These are phyloP conservation scores for Drosophila seguyi DNA, from an alignment of 1,140 invertebrate genomes.

Conservation along the genomic window DNA sequence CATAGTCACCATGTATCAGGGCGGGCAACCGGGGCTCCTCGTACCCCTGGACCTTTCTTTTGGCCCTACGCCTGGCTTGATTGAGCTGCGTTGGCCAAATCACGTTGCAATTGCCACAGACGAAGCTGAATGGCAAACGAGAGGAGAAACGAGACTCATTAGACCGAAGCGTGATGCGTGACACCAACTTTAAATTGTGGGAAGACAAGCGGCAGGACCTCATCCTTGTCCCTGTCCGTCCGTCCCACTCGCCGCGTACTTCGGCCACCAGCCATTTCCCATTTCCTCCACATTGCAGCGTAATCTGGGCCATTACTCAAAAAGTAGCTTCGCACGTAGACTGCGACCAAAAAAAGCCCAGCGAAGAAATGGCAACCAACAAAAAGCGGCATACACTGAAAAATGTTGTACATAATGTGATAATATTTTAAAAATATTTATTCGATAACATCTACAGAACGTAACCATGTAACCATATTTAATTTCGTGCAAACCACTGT, in stretches of 20 bases:
- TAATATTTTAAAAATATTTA: neutral
- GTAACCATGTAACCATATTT: too few relatives aligned
- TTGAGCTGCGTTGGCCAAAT: conserved; percentile 70
- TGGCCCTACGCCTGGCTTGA: conserved; percentile 26
- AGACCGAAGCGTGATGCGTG: conserved; percentile 77
- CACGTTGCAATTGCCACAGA: conserved; percentile 74
- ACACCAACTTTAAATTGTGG: conserved; percentile 79
- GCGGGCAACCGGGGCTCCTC: neutral
- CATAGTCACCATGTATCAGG: conserved; percentile 38
- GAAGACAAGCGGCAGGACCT: conserved; percentile 48
- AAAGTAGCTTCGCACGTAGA: conserved; percentile 75
- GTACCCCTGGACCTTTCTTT: neutral
- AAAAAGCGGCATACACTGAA: conserved; percentile 18
- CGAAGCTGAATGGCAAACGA: conserved; percentile 35
- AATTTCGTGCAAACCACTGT: too few relatives aligned
- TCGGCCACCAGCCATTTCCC: conserved; percentile 31
- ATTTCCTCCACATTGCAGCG: conserved; percentile 60
- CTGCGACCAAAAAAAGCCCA: conserved; percentile 31
- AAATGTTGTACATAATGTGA: neutral
- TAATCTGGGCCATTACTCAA: conserved; percentile 81
- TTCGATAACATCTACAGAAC: neutral
- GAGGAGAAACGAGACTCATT: conserved; percentile 71
- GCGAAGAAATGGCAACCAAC: conserved; percentile 47
- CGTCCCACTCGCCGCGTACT: neutral
- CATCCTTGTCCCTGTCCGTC: neutral